Base-by-base conservation (phyloP, 2,797 vertebrate species). In the Malurus splendens region DNA sequence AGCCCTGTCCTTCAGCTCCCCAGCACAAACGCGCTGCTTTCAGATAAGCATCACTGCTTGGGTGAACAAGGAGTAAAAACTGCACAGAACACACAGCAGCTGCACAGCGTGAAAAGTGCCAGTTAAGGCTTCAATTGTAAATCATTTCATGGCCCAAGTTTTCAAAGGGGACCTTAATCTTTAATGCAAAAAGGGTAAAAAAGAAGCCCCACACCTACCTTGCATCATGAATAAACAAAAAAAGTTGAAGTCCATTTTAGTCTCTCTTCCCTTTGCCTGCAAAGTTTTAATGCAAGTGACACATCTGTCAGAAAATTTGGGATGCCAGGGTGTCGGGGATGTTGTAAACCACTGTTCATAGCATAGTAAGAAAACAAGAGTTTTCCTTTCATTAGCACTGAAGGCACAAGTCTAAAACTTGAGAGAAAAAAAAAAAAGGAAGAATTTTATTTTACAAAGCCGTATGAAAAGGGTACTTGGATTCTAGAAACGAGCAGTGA, bases 161-260 rank as follows among this genome's bases (percentile, higher is more conserved):
- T 86, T 83, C 60, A 77, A 75, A 56, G 10, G 7, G 15, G 33
- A 73, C 25, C 8, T 45, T 62, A 62, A 68, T 36, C 38, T 83
- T 82, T 48, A 66, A 73, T 12, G 45, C 18, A 71, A 84, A 90
- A 83, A 47, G 15, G 14, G 18, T 33, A 51, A 47, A 70, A 25
- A 4, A 47, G 66, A 25, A 4, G 0, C 0, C 0, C 3, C 27
- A 44, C 30, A 41, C 10, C 10, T 62, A 52, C 19, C 18, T 60
- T 54, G 44, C 8, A 18, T 74, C 3, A 57, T 4, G 6, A 86
- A 70, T 30, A 79, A 90, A 50, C 23, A 83, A 60, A 59, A 64
- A 60, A 87, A 85, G 15, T 55, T 52, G 33, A 80, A 73, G 86
- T 33, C 30, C 8, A 51, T 66, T 79, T 79, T 64, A 36, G 16